These are phyloP conservation scores for Anthonomus grandis DNA, from an alignment of 1,140 invertebrate species.

Conservation along the genomic window DNA sequence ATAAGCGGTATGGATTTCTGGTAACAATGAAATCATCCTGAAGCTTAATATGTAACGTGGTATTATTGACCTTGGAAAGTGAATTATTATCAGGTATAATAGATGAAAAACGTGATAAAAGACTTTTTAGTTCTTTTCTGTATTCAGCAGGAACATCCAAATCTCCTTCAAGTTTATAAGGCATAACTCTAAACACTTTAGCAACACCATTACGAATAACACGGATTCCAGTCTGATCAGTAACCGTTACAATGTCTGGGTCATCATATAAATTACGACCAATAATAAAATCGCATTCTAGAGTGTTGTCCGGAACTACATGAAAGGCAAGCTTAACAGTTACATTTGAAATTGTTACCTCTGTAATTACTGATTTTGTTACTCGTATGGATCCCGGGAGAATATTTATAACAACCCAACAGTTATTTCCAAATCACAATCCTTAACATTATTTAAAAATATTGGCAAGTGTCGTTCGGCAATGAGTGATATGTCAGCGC, in stretches of 20 bases:
- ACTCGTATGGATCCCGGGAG: neutral
- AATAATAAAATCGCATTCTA: slow-evolving; percentile 14
- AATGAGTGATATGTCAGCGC: too few relatives aligned
- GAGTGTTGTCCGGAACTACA: neutral
- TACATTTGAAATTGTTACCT: neutral
- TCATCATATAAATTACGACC: slow-evolving; percentile 11
- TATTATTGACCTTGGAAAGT: neutral
- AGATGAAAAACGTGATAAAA: neutral
- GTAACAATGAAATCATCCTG: neutral
- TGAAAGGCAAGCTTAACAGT: neutral
- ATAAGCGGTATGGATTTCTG: too few relatives aligned
- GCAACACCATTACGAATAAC: too few relatives aligned
- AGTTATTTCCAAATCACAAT: neutral
- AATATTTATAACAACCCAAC: too few relatives aligned
- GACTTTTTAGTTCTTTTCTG: too few relatives aligned
- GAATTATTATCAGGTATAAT: neutral
- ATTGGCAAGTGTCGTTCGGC: neutral
- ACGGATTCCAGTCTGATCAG: too few relatives aligned
- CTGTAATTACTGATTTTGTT: neutral
- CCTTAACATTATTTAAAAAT: neutral
- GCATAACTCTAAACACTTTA: too few relatives aligned
- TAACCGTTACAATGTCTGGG: too few relatives aligned
- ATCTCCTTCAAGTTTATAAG: too few relatives aligned
- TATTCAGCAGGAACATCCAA: neutral
- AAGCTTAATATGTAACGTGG: neutral